Evolutionary conservation across 2,888 invertebrate genomes (phyloP), one percentile per base, ranked within the genome.

Genomic region (Lymantria monacha): DNA sequence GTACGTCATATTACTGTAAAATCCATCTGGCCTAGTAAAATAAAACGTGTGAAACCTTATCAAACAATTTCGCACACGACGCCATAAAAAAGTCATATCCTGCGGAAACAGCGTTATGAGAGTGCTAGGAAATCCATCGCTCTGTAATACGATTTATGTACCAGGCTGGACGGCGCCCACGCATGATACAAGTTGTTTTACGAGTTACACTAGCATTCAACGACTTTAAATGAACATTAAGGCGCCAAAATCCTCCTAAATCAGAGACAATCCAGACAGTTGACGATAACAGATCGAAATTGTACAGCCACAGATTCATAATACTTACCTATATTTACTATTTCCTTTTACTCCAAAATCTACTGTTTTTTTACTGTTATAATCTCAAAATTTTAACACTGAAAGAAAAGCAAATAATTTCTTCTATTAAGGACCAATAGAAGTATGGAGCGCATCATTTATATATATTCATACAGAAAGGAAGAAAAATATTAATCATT

Each of bases 61-160:
- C 72, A 57, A 56, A 56, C 51, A 58, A 61, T 61, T 63, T 72
- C 58, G 56, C 57, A 58, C 59, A 61, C 38, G 44, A 49, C 49
- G 55, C 61, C 60, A 66, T 77, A 72, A 76, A 77, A 79, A 69
- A 58, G 68, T 65, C 68, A 61, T 79, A 72, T 75, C 75, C 76
- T 74, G 72, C 72, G 81, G 79, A 79, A 76, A 74, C 63, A 57
- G 48, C 50, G 55, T 55, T 57, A 54, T 49, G 54, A 58, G 60
- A 69, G 54, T 63, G 46, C 53, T 61, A 49, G 57, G 59, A 56
- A 61, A 53, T 50, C 43, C 53, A 42, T 41, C 30, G 47, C 36
- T 31, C 38, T 44, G 40, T 13, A 40, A 50, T 51, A 51, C 49
- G 53, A 67, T 64, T 64, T 64, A 57, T 59, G 55, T 66, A 60